A percentile compares a stretch with the other conserved stretches of the same genome.
Evolutionary conservation across 53 echinoderm and acorn worm species (phyloP).

Genomic region (Paracentrotus lividus): DNA sequence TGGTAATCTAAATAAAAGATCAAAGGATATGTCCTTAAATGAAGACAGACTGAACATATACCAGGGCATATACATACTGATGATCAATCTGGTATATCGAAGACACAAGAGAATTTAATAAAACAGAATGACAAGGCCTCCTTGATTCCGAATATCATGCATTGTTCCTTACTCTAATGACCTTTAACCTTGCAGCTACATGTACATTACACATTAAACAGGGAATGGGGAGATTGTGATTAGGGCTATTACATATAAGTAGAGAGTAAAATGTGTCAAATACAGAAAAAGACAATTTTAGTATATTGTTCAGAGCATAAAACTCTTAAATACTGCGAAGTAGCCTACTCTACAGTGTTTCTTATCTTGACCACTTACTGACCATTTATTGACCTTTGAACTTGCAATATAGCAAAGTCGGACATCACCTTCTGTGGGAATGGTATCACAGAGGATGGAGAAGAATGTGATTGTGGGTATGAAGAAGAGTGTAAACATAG

Average conservation of each 20-base stretch:
- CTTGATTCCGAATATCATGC: too few species aligned
- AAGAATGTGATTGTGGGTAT: constrained; percentile 89
- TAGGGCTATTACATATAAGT: too few species aligned
- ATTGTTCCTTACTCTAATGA: not conserved
- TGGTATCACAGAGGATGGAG: constrained; percentile 78
- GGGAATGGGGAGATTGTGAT: too few species aligned
- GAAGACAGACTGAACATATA: too few species aligned
- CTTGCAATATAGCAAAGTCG: constrained; percentile 71
- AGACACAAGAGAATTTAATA: too few species aligned
- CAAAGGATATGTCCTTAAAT: too few species aligned
- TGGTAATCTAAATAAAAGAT: too few species aligned
- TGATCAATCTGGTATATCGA: too few species aligned
- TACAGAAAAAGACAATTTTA: not conserved
- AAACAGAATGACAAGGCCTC: too few species aligned
- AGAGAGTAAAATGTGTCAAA: not conserved
- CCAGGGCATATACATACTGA: too few species aligned
- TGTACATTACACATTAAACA: too few species aligned
- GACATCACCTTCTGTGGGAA: constrained; percentile 84
- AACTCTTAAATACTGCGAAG: not conserved
- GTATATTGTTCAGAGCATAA: not conserved
- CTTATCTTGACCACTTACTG: not conserved
- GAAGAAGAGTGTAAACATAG: constrained; percentile 71
- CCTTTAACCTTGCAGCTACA: not conserved
- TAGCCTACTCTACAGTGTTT: not conserved
- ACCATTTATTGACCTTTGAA: constrained; percentile 38